Conservation (phyloP, 2,888 invertebrate species). For the Trachelus tabidus region DNA sequence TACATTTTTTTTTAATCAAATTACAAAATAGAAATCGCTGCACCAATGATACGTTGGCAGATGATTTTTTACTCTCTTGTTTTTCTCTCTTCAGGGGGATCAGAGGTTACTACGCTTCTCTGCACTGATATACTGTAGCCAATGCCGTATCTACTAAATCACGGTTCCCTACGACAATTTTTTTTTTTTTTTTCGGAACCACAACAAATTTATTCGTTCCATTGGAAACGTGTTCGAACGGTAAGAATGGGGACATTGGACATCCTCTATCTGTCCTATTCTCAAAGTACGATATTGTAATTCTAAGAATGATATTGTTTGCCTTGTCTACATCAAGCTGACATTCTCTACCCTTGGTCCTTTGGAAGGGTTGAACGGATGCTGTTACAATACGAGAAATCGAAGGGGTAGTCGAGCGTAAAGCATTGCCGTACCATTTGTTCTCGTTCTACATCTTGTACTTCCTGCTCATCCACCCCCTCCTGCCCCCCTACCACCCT, state of each 20-base stretch:
- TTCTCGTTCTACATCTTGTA: not conserved
- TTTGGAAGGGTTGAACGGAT: not conserved
- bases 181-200: not conserved
- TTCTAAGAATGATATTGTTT: not conserved
- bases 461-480: not conserved
- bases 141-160: not conserved
- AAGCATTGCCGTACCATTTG: not conserved
- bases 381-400: not conserved
- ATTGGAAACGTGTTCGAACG: not conserved
- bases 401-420: not conserved
- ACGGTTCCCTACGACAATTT: not conserved
- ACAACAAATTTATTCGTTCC: not conserved
- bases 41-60: not conserved
- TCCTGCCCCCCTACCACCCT: not conserved
- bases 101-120: constrained; percentile 1
- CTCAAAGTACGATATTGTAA: not conserved
- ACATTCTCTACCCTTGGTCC: not conserved
- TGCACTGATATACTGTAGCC: not conserved
- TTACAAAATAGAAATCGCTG: not conserved
- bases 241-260: not conserved
- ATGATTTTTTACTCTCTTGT: not conserved
- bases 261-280: not conserved
- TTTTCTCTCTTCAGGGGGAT: not conserved
- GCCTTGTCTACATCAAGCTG: not conserved
- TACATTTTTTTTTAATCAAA: not conserved